Conservation (phyloP, 2,113 vertebrate species). For the Mola mola region DNA sequence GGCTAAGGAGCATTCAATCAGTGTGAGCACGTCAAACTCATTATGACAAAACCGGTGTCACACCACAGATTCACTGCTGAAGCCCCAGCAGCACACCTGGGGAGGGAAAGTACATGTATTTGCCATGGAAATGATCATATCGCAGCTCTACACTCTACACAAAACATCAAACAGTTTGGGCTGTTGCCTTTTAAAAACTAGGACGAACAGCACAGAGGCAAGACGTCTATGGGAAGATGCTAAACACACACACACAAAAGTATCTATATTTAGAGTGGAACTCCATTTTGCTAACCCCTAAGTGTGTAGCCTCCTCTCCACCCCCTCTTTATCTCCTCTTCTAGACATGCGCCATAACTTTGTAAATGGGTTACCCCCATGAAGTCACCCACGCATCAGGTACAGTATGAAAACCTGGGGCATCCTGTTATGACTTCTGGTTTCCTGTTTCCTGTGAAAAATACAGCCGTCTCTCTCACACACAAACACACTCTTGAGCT, state of each 20-base stretch:
- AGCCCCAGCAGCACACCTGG: slow-evolving; percentile 63
- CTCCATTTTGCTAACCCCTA: slow-evolving; percentile 72
- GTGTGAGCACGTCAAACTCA: slow-evolving; percentile 60
- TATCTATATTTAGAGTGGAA: slow-evolving; percentile 74
- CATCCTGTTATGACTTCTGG: slow-evolving; percentile 82
- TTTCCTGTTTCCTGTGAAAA: slow-evolving; percentile 81
- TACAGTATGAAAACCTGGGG: slow-evolving; percentile 79
- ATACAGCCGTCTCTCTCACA: slow-evolving; percentile 40
- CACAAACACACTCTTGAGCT: slow-evolving; percentile 32
- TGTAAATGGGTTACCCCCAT: slow-evolving; percentile 77
- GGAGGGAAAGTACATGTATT: slow-evolving; percentile 41
- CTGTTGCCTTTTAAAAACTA: slow-evolving; percentile 66
- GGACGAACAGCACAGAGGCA: slow-evolving; percentile 48
- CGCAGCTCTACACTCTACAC: slow-evolving; percentile 4
- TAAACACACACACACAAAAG: slow-evolving; percentile 13
- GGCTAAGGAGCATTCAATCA: slow-evolving; percentile 14
- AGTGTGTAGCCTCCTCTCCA: slow-evolving; percentile 61
- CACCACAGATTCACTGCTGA: slow-evolving; percentile 49
- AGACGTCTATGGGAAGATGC: slow-evolving; percentile 15
- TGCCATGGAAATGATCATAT: slow-evolving; percentile 61
- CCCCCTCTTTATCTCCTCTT: slow-evolving; percentile 69
- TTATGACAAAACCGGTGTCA: slow-evolving; percentile 68
- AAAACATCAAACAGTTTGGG: slow-evolving; percentile 69
- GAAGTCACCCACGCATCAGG: slow-evolving; percentile 79
- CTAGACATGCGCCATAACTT: slow-evolving; percentile 34